A percentile compares a stretch with the other conserved stretches of the same genome.
phyloP scores from a whole-genome alignment of 2,888 invertebrate genomes.

The Deroplatys truncata region DNA sequence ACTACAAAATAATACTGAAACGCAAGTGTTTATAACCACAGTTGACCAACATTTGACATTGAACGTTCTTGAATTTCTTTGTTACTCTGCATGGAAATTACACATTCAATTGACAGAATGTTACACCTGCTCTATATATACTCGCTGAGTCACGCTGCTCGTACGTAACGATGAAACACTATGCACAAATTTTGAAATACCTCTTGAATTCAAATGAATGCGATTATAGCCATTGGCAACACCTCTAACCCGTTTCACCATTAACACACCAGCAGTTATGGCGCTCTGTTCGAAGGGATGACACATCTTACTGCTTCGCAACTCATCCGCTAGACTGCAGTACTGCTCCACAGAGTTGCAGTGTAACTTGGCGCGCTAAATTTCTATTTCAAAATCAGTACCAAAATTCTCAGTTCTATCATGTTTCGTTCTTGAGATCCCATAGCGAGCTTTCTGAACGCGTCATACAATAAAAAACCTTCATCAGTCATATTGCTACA shows the following conservation, averaged over 20 bases:
- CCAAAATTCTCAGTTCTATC: no score
- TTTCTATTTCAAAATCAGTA: no score
- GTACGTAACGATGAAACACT: not conserved
- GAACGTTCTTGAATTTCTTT: not conserved
- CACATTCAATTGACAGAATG: not conserved
- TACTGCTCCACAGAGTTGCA: not conserved
- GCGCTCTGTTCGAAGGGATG: not conserved
- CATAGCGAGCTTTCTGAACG: no score
- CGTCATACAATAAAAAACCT: no score
- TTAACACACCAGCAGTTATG: not conserved
- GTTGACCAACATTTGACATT: not conserved
- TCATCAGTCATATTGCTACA: no score
- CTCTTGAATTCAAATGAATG: not conserved
- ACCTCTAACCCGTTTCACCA: not conserved
- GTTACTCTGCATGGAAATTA: not conserved
- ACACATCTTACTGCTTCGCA: not conserved
- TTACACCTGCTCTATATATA: no score
- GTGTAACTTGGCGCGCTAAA: no score
- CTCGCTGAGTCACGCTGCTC: no score
- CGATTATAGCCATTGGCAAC: not conserved
- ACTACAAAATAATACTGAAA: not conserved
- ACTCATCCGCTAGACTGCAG: not conserved
- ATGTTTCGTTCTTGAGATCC: no score
- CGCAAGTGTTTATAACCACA: conserved; percentile 1
- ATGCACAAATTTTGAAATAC: not conserved